phyloP scores from a whole-genome alignment of 2,113 vertebrate species.

The Aleadryas rufinucha region DNA sequence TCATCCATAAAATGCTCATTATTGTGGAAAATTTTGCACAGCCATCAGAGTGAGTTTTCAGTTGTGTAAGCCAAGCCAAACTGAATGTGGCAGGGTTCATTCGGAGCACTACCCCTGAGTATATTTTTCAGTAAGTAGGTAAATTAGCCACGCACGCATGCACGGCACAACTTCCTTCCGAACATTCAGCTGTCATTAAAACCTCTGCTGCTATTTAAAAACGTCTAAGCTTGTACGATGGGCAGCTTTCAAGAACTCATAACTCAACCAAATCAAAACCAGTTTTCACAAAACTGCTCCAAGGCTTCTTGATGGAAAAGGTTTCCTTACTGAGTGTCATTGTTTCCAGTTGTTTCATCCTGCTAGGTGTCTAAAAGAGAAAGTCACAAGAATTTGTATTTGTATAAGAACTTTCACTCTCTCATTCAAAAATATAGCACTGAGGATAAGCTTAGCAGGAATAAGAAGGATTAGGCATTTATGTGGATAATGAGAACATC shows the following conservation, averaged over 20 bases:
- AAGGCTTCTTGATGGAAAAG: neutral
- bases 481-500: conserved; percentile 64
- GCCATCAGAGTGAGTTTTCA: neutral
- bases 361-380: conserved; percentile 30
- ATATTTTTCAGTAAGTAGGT: conserved; percentile 58
- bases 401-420: conserved; percentile 50
- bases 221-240: neutral
- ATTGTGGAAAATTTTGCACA: neutral
- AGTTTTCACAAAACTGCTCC: conserved; percentile 3
- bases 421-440: conserved; percentile 53
- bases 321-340: conserved; percentile 11
- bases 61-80: neutral
- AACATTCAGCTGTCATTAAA: conserved; percentile 48
- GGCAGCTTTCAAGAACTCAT: conserved; percentile 29
- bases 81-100: conserved; percentile 36
- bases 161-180: conserved; percentile 37
- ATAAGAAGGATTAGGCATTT: conserved; percentile 63
- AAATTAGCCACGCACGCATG: conserved; percentile 12
- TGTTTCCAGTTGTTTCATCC: conserved; percentile 43
- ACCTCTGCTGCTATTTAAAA: conserved; percentile 7
- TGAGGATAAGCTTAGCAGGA: conserved; percentile 55
- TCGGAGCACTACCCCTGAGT: conserved; percentile 24
- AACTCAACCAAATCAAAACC: conserved; percentile 56
- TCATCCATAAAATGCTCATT: neutral
- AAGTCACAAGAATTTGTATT: conserved; percentile 51